Percentiles rank a stretch among this genome's conserved stretches.
Evolutionary conservation across 2,888 invertebrate genomes (phyloP).

Genomic region (Zootermopsis nevadensis): DNA sequence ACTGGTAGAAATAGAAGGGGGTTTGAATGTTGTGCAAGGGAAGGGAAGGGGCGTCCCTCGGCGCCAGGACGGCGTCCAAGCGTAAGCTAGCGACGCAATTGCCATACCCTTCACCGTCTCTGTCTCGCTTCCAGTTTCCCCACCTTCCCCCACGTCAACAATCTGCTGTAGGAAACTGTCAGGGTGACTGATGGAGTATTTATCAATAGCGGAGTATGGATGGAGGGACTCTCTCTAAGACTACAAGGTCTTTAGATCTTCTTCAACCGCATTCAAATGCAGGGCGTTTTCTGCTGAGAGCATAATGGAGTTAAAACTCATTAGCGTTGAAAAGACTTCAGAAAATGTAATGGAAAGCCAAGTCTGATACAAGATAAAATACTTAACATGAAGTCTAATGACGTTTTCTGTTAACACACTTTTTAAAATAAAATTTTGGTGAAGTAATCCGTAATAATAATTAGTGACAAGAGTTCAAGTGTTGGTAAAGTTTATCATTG

Average conservation of each 20-base stretch:
- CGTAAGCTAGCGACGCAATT: conserved; percentile 35
- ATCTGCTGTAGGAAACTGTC: conserved; percentile 2
- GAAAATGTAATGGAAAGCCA: too few species aligned
- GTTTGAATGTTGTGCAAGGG: neutral
- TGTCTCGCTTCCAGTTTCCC: neutral
- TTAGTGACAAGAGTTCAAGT: too few species aligned
- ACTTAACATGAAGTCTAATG: too few species aligned
- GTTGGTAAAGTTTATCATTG: too few species aligned
- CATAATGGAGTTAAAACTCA: neutral
- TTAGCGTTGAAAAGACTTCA: neutral
- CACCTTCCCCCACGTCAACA: neutral
- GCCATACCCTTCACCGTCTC: neutral
- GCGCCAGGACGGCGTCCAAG: conserved; percentile 34
- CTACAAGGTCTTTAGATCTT: neutral
- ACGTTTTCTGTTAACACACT: too few species aligned
- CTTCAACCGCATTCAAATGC: neutral
- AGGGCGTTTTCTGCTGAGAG: neutral
- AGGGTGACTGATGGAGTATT: conserved; percentile 12
- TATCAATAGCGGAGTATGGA: neutral
- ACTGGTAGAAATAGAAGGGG: neutral
- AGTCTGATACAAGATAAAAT: too few species aligned
- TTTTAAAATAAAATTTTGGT: too few species aligned
- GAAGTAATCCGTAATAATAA: too few species aligned
- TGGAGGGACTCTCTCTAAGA: neutral
- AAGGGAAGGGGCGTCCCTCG: neutral